A percentile compares a stretch with the other conserved stretches of the same genome.
Conservation (phyloP, 2,888 invertebrate species). For the Plagodis dolabraria region DNA sequence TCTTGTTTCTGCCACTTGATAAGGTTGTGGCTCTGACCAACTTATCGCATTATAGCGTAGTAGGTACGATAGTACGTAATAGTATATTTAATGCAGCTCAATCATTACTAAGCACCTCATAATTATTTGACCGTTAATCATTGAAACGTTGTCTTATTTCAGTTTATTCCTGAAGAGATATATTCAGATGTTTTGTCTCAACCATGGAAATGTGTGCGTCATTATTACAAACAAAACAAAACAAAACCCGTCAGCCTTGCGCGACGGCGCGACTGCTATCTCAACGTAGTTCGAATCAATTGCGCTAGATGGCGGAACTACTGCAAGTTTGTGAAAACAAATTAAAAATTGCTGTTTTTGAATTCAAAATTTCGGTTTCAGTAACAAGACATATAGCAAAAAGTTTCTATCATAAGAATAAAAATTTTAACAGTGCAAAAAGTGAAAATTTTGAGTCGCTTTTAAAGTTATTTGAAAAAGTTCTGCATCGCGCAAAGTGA, state of each 20-base stretch:
- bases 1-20: no score
- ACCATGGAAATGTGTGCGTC: no score
- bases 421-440: slow-evolving; percentile 21
- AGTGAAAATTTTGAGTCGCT: slow-evolving; percentile 1
- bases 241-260: neutral
- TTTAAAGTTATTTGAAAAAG: slow-evolving; percentile 29
- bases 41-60: no score
- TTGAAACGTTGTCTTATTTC: no score
- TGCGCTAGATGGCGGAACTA: slow-evolving; percentile 32
- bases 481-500: slow-evolving; percentile 59
- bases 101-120: no score
- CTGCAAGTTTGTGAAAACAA: neutral
- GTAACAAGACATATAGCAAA: neutral
- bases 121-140: no score
- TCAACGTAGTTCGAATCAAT: slow-evolving; percentile 5
- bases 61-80: no score
- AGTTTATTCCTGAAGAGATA: no score
- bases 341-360: neutral
- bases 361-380: neutral
- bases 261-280: neutral
- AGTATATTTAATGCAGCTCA: no score
- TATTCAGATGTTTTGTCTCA: no score
- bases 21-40: no score
- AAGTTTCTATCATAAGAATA: neutral
- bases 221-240: no score